Base-by-base conservation (phyloP, 2,797 vertebrate genomes). In the Erethizon dorsatum region DNA sequence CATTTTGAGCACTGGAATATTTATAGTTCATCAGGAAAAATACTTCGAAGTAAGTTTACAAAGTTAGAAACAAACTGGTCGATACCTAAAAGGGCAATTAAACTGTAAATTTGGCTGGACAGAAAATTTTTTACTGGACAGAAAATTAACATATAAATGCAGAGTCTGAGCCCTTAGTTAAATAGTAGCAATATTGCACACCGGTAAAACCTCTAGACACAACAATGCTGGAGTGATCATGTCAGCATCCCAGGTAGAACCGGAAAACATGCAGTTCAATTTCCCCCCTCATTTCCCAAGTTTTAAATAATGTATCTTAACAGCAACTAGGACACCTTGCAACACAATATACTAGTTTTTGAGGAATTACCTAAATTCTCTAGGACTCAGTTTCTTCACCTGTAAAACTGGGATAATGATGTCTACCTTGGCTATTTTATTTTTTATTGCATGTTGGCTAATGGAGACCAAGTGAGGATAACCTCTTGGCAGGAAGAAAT, bases 41-140 rank as follows among this genome's bases (percentile, higher is more conserved):
- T 11, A 90, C 45, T 91, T 97, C 89, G 87, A 95, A 96, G 85
- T 91, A 91, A 90, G 88, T 95, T 83, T 79, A 73, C 24, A 69
- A 88, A 94, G 83, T 83, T 67, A 85, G 18, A 94, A 50, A 96
- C 57, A 90, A 94, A 94, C 28, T 31, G 26, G 65, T 52, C 88
- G 95, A 57, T 80, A 75, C 91, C 18, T 15, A 83, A 45, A 96
- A 95, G 54, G 45, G 4, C 54, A 90, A 73, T 83, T 7, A 92
- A 94, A 92, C 50, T 82, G 4, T 91, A 94, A 96, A 54, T 94
- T 90, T 47, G 89, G 17, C 63, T 75, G 45, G 45, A 75, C 20
- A 41, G 41, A 73, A 73, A 52, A 71, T 93, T 95, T 54, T 95
- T 86, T 85, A 78, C 54, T 94, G 50, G 45, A 96, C 50, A 94